Percentiles rank a stretch among this genome's conserved stretches.
Evolutionary conservation across 2,888 invertebrate genomes (phyloP).

Genomic region (Pherbina coryleti): DNA sequence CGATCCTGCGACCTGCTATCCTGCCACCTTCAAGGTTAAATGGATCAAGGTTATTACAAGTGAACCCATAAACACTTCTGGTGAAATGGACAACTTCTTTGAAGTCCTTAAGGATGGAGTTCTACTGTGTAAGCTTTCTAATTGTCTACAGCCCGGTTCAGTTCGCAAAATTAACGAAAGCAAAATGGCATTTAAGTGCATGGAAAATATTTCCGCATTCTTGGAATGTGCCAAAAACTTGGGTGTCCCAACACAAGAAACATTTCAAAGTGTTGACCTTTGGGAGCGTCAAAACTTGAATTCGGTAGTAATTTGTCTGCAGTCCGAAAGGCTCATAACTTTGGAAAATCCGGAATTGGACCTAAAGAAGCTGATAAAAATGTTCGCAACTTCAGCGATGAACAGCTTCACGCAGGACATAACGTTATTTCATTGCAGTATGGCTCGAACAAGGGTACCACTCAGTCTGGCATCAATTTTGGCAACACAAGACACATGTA

Average conservation of each 20-base stretch:
- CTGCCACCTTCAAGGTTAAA: too few relatives aligned
- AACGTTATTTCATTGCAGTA: slow-evolving; percentile 95
- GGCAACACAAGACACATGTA: slow-evolving; percentile 98
- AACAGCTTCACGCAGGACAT: slow-evolving; percentile 93
- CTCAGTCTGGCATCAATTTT: slow-evolving; percentile 95
- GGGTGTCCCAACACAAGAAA: slow-evolving; percentile 94
- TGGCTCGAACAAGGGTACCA: slow-evolving; percentile 98
- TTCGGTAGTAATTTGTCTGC: slow-evolving; percentile 94
- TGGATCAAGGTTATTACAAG: slow-evolving; percentile 91
- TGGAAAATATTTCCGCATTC: slow-evolving; percentile 97
- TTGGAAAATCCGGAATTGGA: slow-evolving; percentile 90
- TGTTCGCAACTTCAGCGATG: slow-evolving; percentile 92
- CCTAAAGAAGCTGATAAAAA: slow-evolving; percentile 98
- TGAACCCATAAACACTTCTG: slow-evolving; percentile 87
- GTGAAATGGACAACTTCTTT: slow-evolving; percentile 94
- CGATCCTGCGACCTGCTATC: too few relatives aligned
- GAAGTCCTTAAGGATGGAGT: slow-evolving; percentile 92
- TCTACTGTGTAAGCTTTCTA: slow-evolving; percentile 90
- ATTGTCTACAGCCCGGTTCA: slow-evolving; percentile 85
- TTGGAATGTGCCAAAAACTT: slow-evolving; percentile 84
- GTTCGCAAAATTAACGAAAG: slow-evolving; percentile 94
- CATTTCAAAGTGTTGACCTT: slow-evolving; percentile 97
- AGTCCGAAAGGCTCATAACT: slow-evolving; percentile 89
- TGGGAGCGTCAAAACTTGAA: slow-evolving; percentile 97
- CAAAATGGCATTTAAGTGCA: slow-evolving; percentile 95